Base-by-base conservation (phyloP, 2,113 vertebrate species). In the Tetrao urogallus region DNA sequence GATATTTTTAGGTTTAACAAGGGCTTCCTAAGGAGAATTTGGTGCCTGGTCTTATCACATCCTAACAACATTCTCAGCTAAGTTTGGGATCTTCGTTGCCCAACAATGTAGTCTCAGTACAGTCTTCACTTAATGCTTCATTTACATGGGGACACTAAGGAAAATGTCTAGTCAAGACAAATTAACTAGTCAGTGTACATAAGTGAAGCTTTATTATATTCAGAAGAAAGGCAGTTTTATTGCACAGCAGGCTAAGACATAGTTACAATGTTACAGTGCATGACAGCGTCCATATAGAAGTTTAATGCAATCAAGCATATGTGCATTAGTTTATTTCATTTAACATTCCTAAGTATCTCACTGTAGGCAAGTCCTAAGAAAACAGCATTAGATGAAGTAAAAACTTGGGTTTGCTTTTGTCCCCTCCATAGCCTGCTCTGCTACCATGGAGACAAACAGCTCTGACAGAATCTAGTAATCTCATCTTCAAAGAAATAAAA, bases 401-500 rank as follows among this genome's bases (percentile, higher is more conserved):
- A 95, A 92, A 64, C 82, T 83, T 89, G 42, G 38, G 56, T 88
- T 89, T 89, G 58, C 74, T 47, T 91, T 91, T 77, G 89, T 91
- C 66, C 81, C 36, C 32, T 86, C 47, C 64, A 48, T 16, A 88
- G 75, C 82, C 87, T 76, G 67, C 75, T 80, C 78, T 85, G 89
- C 91, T 93, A 28, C 96, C 84, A 89, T 91, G 91, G 91, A 96
- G 92, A 95, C 86, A 95, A 91, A 91, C 78, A 92, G 91, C 87
- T 95, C 91, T 85, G 79, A 82, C 79, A 94, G 84, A 64, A 92
- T 71, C 76, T 60, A 80, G 71, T 87, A 92, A 93, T 93, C 89
- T 94, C 91, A 94, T 82, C 89, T 86, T 92, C 89, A 96, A 94
- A 95, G 89, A 91, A 96, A 94, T 52, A 92, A 87, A 96, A 92